Conservation (phyloP, 2,113 vertebrate genomes). For the Megaceryle torquata region DNA sequence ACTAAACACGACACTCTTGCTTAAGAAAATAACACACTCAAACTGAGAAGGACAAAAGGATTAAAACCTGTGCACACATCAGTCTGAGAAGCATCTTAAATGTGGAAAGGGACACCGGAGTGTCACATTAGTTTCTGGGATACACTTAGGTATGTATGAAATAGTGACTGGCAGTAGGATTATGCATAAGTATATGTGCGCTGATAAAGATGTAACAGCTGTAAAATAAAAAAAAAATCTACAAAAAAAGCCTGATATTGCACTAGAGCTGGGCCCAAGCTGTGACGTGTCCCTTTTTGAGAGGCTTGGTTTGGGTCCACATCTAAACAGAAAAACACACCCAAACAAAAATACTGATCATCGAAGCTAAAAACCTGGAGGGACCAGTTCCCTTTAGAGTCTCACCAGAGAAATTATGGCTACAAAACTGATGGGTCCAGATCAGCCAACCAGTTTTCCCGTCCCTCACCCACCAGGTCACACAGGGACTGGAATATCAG, state of each 20-base stretch:
- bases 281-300: background rate
- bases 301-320: constrained; percentile 18
- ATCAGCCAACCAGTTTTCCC: background rate
- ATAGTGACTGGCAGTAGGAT: constrained; percentile 50
- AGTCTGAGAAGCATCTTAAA: constrained; percentile 27
- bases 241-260: constrained; percentile 4
- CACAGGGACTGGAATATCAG: background rate
- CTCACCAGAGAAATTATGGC: background rate
- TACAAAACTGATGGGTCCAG: background rate
- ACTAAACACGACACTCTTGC: background rate
- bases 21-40: background rate
- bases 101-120: background rate
- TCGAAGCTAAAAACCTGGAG: background rate
- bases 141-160: background rate
- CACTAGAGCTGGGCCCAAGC: constrained; percentile 48
- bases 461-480: background rate
- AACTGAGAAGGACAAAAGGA: constrained; percentile 4
- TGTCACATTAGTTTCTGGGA: constrained; percentile 10
- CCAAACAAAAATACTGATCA: background rate
- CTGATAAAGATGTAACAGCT: constrained; percentile 24
- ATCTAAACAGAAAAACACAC: constrained; percentile 16
- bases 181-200: constrained; percentile 42
- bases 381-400: background rate
- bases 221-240: constrained; percentile 41
- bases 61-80: constrained; percentile 2